These are phyloP conservation scores for Pachypeltis micranthus DNA, from an alignment of 1,140 invertebrate genomes.

Conservation along the genomic window DNA sequence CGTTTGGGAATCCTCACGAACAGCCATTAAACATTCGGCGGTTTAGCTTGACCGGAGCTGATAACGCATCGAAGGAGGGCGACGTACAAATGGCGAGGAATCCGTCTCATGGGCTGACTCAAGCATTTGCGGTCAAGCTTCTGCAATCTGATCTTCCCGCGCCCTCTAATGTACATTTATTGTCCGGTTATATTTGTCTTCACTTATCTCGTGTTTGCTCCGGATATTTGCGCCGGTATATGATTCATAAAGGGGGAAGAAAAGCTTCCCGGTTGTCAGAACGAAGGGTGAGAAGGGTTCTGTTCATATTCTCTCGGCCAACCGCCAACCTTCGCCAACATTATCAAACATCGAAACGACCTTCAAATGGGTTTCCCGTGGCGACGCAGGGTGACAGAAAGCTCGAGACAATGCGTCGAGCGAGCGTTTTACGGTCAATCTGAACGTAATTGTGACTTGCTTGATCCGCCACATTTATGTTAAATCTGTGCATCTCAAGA, in stretches of 20 bases:
- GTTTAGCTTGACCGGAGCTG: neutral
- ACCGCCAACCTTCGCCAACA: neutral
- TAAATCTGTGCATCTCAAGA: too few species aligned
- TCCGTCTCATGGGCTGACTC: slow-evolving; percentile 11
- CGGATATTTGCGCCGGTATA: slow-evolving; percentile 14
- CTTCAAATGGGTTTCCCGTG: slow-evolving; percentile 4
- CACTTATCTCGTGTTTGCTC: slow-evolving; percentile 17
- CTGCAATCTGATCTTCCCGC: slow-evolving; percentile 15
- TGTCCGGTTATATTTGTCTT: slow-evolving; percentile 22
- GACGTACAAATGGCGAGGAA: slow-evolving; percentile 1
- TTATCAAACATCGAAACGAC: neutral
- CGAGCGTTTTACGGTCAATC: too few species aligned
- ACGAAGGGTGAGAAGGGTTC: neutral
- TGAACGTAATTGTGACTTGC: too few species aligned
- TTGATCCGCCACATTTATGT: too few species aligned
- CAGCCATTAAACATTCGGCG: neutral
- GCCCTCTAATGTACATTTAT: slow-evolving; percentile 21
- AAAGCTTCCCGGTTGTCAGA: neutral
- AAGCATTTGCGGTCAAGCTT: neutral
- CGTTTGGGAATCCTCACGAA: neutral
- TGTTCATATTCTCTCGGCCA: neutral
- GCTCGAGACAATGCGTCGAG: too few species aligned
- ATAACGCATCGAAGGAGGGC: neutral
- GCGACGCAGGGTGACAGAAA: too few species aligned
- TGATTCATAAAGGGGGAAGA: neutral